These are phyloP conservation scores for Stenichneumon culpator DNA, from an alignment of 2,888 invertebrate species.

Conservation along the genomic window DNA sequence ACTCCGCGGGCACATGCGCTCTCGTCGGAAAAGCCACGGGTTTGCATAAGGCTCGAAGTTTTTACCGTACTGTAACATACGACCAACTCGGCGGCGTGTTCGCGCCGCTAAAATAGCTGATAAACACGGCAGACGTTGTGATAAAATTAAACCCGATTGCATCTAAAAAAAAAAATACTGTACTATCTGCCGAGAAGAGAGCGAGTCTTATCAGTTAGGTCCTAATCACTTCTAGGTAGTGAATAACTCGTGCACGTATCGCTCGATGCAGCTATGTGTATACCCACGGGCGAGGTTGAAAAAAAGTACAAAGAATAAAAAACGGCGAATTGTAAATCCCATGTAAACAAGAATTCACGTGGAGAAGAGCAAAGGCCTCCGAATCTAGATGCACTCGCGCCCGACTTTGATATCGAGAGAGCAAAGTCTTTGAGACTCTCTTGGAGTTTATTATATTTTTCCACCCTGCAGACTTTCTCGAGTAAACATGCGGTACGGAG, in stretches of 20 bases:
- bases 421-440: conserved; percentile 57
- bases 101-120: background rate
- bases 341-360: conserved; percentile 28
- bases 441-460: background rate
- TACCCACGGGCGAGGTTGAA: background rate
- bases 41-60: background rate
- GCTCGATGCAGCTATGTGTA: background rate
- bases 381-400: conserved; percentile 13
- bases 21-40: background rate
- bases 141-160: conserved; percentile 4
- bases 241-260: background rate
- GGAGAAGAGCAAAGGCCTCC: conserved; percentile 29
- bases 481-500: background rate
- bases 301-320: background rate
- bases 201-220: background rate
- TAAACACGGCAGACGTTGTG: background rate
- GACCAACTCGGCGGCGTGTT: background rate
- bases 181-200: background rate
- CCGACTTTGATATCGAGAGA: conserved; percentile 46
- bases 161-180: background rate
- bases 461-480: background rate
- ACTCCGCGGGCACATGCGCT: background rate
- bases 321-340: conserved; percentile 3
- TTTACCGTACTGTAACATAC: background rate
- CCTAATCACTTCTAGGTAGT: background rate